Evolutionary conservation across 2,113 vertebrate species (phyloP).

Genomic region (Phoxinus phoxinus): DNA sequence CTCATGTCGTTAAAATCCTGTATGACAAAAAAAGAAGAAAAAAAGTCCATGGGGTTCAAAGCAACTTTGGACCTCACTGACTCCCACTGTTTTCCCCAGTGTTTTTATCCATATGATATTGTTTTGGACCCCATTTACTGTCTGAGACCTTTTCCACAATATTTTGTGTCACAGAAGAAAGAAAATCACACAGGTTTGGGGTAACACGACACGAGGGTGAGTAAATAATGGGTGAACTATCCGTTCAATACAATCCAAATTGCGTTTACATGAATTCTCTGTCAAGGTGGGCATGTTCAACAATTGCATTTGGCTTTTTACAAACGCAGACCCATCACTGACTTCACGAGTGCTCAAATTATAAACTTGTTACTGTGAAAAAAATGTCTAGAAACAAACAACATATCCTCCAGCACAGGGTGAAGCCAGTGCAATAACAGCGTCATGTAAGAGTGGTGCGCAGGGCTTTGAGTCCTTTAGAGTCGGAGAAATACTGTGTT

Average conservation of each 20-base stretch:
- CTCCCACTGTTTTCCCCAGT: background rate
- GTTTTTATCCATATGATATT: background rate
- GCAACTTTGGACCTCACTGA: background rate
- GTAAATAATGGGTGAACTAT: no score
- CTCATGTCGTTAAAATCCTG: no score
- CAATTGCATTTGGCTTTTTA: background rate
- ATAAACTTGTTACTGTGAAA: no score
- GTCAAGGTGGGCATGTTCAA: background rate
- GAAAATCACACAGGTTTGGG: background rate
- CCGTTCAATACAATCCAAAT: background rate
- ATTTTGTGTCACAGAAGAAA: background rate
- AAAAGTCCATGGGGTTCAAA: background rate
- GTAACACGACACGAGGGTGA: no score
- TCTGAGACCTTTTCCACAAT: background rate
- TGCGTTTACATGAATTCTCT: background rate
- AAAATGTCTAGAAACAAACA: no score
- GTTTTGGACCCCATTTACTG: background rate
- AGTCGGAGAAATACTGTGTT: no score
- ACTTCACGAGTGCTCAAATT: no score
- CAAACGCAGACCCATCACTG: background rate
- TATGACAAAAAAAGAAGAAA: no score
- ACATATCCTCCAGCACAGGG: no score
- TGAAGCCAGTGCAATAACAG: no score
- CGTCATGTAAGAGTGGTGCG: no score
- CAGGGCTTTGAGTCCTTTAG: no score